Conservation (phyloP, 1,140 invertebrate genomes). For the Pseudomyrmex sp. region DNA sequence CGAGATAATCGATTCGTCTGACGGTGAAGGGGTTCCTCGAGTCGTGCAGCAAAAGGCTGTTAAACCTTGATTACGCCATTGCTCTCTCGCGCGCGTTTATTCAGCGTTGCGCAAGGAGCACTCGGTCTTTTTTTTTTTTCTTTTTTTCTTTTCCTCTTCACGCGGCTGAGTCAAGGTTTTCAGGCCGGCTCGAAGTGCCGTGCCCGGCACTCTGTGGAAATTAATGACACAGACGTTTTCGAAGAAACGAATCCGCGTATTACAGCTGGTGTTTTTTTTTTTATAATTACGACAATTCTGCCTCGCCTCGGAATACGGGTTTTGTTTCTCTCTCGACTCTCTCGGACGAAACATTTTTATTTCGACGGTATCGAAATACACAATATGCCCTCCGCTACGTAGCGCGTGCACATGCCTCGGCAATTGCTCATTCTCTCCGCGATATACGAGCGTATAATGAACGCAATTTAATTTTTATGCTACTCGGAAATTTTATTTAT, state of each 20-base stretch:
- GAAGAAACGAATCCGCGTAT: slow-evolving; percentile 22
- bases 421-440: too few species aligned
- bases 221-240: slow-evolving; percentile 33
- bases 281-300: slow-evolving; percentile 13
- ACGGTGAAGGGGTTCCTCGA: slow-evolving; percentile 4
- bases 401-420: too few species aligned
- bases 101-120: slow-evolving; percentile 24
- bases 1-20: slow-evolving; percentile 31
- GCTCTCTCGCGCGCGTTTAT: slow-evolving; percentile 4
- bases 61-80: slow-evolving; percentile 31
- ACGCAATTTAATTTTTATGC: too few species aligned
- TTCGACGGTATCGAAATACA: too few species aligned
- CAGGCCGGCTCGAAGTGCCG: slow-evolving; percentile 6
- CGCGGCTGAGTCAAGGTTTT: slow-evolving; percentile 48
- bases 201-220: slow-evolving; percentile 11
- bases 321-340: not conserved
- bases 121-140: not conserved
- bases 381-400: too few species aligned
- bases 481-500: too few species aligned
- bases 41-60: not conserved
- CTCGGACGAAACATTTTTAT: not conserved
- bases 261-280: slow-evolving; percentile 23
- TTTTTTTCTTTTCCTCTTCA: not conserved
- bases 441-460: too few species aligned
- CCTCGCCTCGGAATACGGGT: not conserved